These are phyloP conservation scores for Sander lucioperca DNA, from an alignment of 2,113 vertebrate genomes.

Conservation along the genomic window DNA sequence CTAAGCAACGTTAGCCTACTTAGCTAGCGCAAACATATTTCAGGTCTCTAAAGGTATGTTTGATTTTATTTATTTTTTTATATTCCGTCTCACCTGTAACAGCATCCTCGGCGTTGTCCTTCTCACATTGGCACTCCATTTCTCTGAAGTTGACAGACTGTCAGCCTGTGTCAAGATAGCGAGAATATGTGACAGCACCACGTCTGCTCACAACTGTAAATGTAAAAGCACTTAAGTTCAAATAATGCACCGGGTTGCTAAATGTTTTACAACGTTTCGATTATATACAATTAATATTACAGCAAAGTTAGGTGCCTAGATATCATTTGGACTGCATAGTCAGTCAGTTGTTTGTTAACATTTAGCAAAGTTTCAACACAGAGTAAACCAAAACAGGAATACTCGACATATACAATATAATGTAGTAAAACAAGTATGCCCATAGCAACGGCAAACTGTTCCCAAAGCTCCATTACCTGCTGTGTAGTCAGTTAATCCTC, in stretches of 20 bases:
- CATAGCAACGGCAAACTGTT: neutral
- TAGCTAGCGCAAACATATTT: neutral
- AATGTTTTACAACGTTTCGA: neutral
- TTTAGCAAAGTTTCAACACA: neutral
- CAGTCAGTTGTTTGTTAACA: neutral
- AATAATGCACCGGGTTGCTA: neutral
- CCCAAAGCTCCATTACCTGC: conserved; percentile 27
- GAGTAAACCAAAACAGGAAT: neutral
- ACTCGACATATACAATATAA: neutral
- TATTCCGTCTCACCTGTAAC: conserved; percentile 49
- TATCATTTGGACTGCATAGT: neutral
- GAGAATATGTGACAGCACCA: neutral
- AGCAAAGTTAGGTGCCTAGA: neutral
- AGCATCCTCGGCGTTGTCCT: conserved; percentile 43
- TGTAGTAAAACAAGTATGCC: neutral
- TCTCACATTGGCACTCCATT: conserved; percentile 79
- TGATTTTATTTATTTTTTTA: neutral
- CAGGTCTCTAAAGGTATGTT: neutral
- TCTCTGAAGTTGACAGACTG: neutral
- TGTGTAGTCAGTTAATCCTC: neutral
- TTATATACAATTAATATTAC: too few species aligned
- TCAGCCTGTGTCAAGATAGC: neutral
- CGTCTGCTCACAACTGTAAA: conserved; percentile 8
- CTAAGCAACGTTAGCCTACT: too few species aligned
- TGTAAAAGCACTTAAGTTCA: conserved; percentile 16